Evolutionary conservation across 2,113 vertebrate genomes (phyloP).

Genomic region (Chauna torquata): DNA sequence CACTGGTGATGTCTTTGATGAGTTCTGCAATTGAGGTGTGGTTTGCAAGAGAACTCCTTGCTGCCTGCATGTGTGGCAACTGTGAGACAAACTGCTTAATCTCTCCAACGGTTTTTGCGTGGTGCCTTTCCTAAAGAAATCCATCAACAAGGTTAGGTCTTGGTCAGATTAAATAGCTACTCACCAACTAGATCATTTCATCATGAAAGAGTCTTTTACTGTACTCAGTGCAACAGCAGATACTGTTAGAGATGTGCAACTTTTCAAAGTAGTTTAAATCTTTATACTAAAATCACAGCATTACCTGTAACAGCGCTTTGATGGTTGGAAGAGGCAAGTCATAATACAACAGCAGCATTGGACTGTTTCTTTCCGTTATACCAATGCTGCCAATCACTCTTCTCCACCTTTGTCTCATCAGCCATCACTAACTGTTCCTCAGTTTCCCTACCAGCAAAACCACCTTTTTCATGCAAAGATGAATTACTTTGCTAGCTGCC

Average conservation of each 20-base stretch:
- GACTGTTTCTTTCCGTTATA: not conserved
- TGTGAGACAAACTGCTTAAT: constrained; percentile 99
- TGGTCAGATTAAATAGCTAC: not conserved
- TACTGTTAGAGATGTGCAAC: accelerated
- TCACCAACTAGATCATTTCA: not conserved
- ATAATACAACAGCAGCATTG: not conserved
- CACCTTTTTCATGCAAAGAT: not conserved
- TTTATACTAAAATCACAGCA: not conserved
- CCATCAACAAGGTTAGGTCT: not conserved
- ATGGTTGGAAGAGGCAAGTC: not conserved
- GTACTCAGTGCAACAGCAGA: not conserved
- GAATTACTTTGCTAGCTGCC: not conserved
- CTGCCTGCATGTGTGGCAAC: constrained; percentile 98
- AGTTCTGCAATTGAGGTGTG: constrained; percentile 97
- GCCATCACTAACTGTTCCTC: not conserved
- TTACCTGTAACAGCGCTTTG: not conserved
- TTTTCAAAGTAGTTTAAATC: not conserved
- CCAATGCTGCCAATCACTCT: not conserved
- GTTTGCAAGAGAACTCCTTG: constrained; percentile 91
- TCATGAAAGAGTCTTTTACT: not conserved
- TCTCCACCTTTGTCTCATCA: not conserved
- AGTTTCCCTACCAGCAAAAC: not conserved
- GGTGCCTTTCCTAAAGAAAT: constrained; percentile 88
- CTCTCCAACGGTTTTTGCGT: constrained; percentile 95
- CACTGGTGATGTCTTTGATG: constrained; percentile 97